These are phyloP conservation scores for Belgica antarctica DNA, from an alignment of 2,888 invertebrate genomes.

Conservation along the genomic window DNA sequence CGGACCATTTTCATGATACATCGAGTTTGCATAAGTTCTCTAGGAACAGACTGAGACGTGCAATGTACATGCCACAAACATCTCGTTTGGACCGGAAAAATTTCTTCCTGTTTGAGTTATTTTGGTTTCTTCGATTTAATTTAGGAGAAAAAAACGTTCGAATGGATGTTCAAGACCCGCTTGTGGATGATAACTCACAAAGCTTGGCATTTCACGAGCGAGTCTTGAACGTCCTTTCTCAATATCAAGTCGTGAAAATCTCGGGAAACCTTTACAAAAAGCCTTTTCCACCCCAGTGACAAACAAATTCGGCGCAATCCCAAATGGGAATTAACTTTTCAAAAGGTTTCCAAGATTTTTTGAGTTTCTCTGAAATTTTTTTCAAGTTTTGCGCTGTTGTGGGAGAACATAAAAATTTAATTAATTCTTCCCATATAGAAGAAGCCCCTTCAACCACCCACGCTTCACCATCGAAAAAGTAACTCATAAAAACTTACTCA, in stretches of 20 bases:
- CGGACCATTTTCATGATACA: too few species aligned
- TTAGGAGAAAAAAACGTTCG: neutral
- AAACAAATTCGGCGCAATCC: too few species aligned
- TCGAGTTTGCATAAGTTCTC: too few species aligned
- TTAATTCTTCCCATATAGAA: too few species aligned
- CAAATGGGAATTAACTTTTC: neutral
- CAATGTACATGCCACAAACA: too few species aligned
- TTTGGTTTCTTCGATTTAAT: neutral
- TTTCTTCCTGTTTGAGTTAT: neutral
- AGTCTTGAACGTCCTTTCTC: neutral
- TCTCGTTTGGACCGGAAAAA: neutral
- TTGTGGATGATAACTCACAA: neutral
- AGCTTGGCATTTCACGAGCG: neutral
- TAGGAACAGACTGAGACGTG: too few species aligned
- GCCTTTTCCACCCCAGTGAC: neutral
- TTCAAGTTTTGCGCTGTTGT: neutral
- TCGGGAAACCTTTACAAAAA: conserved; percentile 12
- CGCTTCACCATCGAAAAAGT: neutral
- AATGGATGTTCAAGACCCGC: neutral
- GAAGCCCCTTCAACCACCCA: neutral
- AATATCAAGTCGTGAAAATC: neutral
- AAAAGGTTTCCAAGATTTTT: conserved; percentile 4
- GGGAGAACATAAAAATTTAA: neutral
- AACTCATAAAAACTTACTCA: neutral
- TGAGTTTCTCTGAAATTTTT: conserved; percentile 15